A percentile compares a stretch with the other conserved stretches of the same genome.
phyloP scores from a whole-genome alignment of 2,888 invertebrate genomes.

The Augochlorella aurata region DNA sequence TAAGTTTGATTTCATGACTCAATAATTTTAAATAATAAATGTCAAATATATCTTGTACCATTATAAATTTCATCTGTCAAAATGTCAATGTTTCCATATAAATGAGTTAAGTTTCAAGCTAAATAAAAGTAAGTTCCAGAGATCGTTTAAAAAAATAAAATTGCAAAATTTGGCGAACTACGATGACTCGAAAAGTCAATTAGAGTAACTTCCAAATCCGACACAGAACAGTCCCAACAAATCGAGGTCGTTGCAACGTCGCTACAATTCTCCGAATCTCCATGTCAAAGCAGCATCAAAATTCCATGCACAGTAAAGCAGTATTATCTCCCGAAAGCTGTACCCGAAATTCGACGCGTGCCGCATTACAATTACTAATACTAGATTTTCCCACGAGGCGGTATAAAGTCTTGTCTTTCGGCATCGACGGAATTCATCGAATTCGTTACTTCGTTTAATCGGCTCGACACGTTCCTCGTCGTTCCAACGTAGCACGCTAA shows the following conservation, averaged over 20 bases:
- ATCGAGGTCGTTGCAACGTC: not conserved
- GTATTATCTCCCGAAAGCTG: conserved; percentile 12
- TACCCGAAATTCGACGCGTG: conserved; percentile 5
- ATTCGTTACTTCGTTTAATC: conserved; percentile 1
- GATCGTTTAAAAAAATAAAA: no score
- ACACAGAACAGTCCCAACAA: not conserved
- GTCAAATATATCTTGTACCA: no score
- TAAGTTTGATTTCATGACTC: no score
- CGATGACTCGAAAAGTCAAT: not conserved
- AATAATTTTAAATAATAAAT: no score
- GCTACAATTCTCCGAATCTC: not conserved
- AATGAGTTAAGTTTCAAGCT: no score
- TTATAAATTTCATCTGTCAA: no score
- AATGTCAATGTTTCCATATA: no score
- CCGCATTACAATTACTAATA: not conserved
- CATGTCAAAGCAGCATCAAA: not conserved
- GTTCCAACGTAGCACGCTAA: conserved; percentile 4
- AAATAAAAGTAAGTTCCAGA: no score
- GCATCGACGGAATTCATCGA: not conserved
- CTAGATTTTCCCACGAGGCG: conserved; percentile 5
- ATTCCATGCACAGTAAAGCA: conserved; percentile 6
- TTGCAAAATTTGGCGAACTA: no score
- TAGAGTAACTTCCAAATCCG: not conserved
- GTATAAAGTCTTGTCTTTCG: not conserved
- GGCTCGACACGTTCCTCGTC: not conserved